Base-by-base conservation (phyloP, 2,797 vertebrate genomes). In the Valencia hispanica region DNA sequence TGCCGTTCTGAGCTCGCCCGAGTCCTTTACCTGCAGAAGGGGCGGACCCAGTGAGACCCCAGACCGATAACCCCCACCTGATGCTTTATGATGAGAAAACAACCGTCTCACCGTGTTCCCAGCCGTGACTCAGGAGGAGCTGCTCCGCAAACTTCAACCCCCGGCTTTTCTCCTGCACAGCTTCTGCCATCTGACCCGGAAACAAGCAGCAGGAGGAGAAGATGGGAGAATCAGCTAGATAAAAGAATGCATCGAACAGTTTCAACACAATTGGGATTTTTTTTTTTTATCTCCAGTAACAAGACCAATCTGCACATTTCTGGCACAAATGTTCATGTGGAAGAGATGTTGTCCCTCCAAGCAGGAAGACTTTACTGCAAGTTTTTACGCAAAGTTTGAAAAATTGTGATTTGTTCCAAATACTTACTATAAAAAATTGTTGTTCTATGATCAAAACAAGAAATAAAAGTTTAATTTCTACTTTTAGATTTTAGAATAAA, bases 1-100 rank as follows among this genome's bases (percentile, higher is more conserved):
- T 97, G 70, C 98, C 98, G 36, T 97, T 95, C 84, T 97, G 94
- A 3, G 79, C 85, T 61, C 94, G 93, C 0, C 98, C 97, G 25
- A 99, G 94, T 6, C 98, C 98, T 93, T 96, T 97, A 41, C 97
- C 97, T 99, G 84, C 20, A 34, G 77, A 72, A 50, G 80, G 0
- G 77, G 25, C 0, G 30, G 17, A 20, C 45, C 0, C 18, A 68
- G 1, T 82, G 0, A 79, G 55, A 74, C 25, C 15, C 39, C 71
- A 32, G 59, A 11, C 5, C 5, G 22, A 0, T 48, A 12, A 0
- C 32, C 17, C 22, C 2, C 4, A 10, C 9, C 50, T 15, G 50
- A 15, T 0, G 51, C 41, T 41, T 51, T 0, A 0, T 14, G 63
- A 15, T 12, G 27, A 53, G 20, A 14, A 4, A 4, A 4, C 5